Percentiles rank a stretch among this genome's conserved stretches.
Conservation (phyloP, 2,113 vertebrate species). For the Galeopterus variegatus region DNA sequence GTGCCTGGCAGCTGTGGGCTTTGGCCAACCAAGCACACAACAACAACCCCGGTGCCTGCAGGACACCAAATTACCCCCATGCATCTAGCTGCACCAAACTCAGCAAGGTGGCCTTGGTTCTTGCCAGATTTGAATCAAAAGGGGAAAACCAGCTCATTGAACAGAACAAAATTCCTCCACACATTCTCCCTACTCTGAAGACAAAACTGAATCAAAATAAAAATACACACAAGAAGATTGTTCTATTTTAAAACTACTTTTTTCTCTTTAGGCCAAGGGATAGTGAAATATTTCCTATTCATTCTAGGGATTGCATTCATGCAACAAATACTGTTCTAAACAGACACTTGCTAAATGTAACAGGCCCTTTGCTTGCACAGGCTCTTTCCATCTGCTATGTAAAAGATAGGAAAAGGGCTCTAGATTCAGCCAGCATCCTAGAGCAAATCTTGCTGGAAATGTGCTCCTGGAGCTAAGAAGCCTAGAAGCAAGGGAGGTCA, state of each 20-base stretch:
- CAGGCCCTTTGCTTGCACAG: not conserved
- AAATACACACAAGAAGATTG: not conserved
- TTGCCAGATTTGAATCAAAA: not conserved
- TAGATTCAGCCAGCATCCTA: not conserved
- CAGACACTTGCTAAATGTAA: not conserved
- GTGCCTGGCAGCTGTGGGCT: not conserved
- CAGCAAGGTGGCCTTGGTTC: not conserved
- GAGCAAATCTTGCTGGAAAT: slow-evolving; percentile 17
- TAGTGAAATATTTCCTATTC: not conserved
- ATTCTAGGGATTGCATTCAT: not conserved
- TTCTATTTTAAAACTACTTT: not conserved
- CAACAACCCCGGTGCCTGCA: not conserved
- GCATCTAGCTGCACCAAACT: not conserved
- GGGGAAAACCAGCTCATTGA: not conserved
- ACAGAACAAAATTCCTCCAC: accelerated
- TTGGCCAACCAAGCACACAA: not conserved
- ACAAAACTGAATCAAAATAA: not conserved
- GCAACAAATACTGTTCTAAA: not conserved
- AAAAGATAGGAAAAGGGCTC: slow-evolving; percentile 22
- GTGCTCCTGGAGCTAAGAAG: not conserved
- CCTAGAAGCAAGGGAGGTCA: not conserved
- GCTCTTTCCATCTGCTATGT: not conserved
- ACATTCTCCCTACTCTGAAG: not conserved
- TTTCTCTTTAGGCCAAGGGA: not conserved
- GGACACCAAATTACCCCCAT: not conserved